phyloP scores from a whole-genome alignment of 2,888 invertebrate species.

The Volucella inflata region DNA sequence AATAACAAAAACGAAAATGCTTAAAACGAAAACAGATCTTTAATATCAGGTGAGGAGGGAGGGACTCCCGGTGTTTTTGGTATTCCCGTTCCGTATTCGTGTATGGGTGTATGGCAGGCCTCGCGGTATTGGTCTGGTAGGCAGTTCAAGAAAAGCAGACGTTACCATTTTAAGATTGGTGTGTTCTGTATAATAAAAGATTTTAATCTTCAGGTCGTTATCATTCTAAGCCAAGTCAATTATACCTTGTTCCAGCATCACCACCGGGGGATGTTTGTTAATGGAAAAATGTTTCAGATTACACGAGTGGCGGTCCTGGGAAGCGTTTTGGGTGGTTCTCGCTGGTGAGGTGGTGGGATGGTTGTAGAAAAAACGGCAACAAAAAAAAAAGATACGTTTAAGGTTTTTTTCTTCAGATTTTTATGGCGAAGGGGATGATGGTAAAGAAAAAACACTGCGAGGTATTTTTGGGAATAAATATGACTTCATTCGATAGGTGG shows the following conservation, averaged over 20 bases:
- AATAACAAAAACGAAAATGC: slow-evolving; percentile 30
- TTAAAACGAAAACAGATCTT: slow-evolving; percentile 67
- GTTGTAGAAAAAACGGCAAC: not conserved
- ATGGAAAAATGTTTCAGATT: slow-evolving; percentile 71
- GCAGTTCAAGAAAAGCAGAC: slow-evolving; percentile 52
- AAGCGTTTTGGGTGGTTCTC: slow-evolving; percentile 14
- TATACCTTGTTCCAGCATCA: slow-evolving; percentile 66
- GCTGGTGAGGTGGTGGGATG: not conserved
- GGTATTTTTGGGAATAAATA: slow-evolving; percentile 62
- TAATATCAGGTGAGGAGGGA: slow-evolving; percentile 39
- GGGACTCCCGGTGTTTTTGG: not conserved
- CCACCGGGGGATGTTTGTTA: slow-evolving; percentile 70
- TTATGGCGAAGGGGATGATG: slow-evolving; percentile 1
- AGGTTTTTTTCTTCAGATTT: slow-evolving; percentile 10
- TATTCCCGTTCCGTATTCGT: too few species aligned
- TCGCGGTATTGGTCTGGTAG: slow-evolving; percentile 16
- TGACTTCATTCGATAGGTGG: slow-evolving; percentile 47
- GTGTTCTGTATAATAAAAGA: slow-evolving; percentile 70
- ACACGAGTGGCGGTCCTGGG: slow-evolving; percentile 24
- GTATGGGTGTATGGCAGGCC: too few species aligned
- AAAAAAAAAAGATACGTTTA: slow-evolving; percentile 33
- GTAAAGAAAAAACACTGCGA: slow-evolving; percentile 42
- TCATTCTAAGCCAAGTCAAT: slow-evolving; percentile 74
- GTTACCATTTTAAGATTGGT: slow-evolving; percentile 64
- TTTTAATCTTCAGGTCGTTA: slow-evolving; percentile 72